Conservation (phyloP, 2,888 invertebrate genomes). For the Caenorhabditis angaria region DNA sequence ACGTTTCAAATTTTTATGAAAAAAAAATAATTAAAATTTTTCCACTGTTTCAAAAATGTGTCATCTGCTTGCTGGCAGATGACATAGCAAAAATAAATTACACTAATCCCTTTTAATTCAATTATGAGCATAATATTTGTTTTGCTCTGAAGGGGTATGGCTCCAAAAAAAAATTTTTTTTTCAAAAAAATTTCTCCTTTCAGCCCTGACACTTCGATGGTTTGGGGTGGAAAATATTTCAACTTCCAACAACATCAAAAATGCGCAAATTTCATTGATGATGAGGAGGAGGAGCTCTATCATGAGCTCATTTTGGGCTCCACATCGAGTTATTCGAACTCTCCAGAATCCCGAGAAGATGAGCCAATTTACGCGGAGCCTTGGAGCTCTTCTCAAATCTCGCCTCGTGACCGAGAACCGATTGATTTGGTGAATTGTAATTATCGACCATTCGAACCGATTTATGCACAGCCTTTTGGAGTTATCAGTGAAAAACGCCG, state of each 20-base stretch:
- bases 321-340: constrained; percentile 16
- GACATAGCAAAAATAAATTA: no score
- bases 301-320: constrained; percentile 41
- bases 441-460: constrained; percentile 37
- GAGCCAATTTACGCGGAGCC: constrained; percentile 55
- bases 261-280: constrained; percentile 22
- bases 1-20: no score
- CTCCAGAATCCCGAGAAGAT: constrained; percentile 8
- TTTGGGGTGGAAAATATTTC: constrained; percentile 40
- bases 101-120: no score
- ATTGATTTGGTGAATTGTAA: constrained; percentile 31
- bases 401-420: constrained; percentile 26
- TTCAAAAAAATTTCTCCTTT: constrained; percentile 2
- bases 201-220: constrained; percentile 51
- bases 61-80: no score
- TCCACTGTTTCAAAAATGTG: no score
- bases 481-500: constrained; percentile 10
- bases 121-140: no score
- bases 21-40: no score
- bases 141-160: not conserved
- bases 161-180: not conserved
- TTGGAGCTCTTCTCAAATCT: constrained; percentile 34
- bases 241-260: not conserved
- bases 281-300: constrained; percentile 44
- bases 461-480: constrained; percentile 40